Evolutionary conservation across 2,797 vertebrate species (phyloP).

Genomic region (Sebastes wilsoni): DNA sequence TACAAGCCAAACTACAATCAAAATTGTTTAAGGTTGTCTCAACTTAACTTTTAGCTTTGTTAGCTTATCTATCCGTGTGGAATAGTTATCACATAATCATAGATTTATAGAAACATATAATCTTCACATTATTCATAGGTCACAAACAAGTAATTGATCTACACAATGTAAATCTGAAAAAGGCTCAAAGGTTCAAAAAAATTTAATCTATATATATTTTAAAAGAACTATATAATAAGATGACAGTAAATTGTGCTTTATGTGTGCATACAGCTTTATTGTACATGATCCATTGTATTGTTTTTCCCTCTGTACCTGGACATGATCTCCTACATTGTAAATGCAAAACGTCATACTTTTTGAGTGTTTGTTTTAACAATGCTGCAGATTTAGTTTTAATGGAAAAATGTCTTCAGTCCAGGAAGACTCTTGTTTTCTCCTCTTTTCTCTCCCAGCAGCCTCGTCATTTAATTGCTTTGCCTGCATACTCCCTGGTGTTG

Average conservation of each 20-base stretch:
- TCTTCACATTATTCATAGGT: neutral
- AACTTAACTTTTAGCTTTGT: neutral
- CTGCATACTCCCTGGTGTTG: conserved; percentile 10
- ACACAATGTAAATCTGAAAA: neutral
- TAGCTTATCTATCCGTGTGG: neutral
- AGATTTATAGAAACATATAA: neutral
- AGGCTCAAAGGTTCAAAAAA: neutral
- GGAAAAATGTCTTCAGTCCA: neutral
- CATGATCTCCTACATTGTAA: neutral
- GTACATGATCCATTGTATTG: neutral
- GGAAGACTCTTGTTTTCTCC: neutral
- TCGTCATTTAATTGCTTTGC: conserved; percentile 24
- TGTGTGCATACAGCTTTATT: neutral
- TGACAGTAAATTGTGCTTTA: neutral
- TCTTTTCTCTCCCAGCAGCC: conserved; percentile 6
- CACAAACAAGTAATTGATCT: neutral
- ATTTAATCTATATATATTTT: neutral
- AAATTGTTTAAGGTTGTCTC: neutral
- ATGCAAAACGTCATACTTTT: neutral
- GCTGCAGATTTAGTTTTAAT: neutral
- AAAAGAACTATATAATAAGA: neutral
- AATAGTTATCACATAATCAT: neutral
- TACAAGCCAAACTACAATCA: neutral
- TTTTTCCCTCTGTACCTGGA: neutral
- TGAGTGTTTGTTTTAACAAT: neutral